phyloP scores from a whole-genome alignment of 1,140 invertebrate species.

The Drosophila pruinosa region DNA sequence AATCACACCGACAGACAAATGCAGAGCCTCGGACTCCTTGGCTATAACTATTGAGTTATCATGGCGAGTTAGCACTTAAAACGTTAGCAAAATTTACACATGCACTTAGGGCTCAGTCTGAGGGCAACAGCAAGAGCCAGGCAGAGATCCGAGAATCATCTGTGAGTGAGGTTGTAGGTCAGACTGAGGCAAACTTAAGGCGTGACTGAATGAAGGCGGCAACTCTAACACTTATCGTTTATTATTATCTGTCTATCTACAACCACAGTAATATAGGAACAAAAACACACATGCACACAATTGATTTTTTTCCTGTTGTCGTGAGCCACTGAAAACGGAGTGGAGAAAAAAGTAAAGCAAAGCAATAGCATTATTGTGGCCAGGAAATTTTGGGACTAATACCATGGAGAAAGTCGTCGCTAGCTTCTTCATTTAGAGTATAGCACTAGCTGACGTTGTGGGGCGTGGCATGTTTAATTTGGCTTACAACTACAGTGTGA shows the following conservation, averaged over 20 bases:
- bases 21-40: not conserved
- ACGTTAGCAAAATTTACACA: constrained; percentile 78
- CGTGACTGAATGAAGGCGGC: constrained; percentile 60
- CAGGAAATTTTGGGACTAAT: constrained; percentile 46
- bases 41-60: constrained; percentile 54
- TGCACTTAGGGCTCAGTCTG: constrained; percentile 53
- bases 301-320: constrained; percentile 61
- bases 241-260: constrained; percentile 70
- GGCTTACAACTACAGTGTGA: constrained; percentile 45
- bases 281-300: constrained; percentile 45
- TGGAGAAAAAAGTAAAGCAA: constrained; percentile 13
- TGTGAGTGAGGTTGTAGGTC: not conserved
- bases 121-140: constrained; percentile 52
- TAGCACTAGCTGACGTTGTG: constrained; percentile 34
- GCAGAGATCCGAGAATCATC: constrained; percentile 17
- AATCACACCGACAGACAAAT: constrained; percentile 43
- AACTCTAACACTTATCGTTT: constrained; percentile 78
- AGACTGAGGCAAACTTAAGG: not conserved
- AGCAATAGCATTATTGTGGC: constrained; percentile 1
- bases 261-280: not conserved
- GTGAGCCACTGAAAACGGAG: constrained; percentile 20
- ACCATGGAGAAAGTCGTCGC: constrained; percentile 7
- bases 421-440: constrained; percentile 51
- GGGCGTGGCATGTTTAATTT: constrained; percentile 41
- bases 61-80: constrained; percentile 74